Evolutionary conservation across 1,140 invertebrate species (phyloP), one percentile per base, ranked within the genome.

Genomic region (Tetramorium parvispinum): DNA sequence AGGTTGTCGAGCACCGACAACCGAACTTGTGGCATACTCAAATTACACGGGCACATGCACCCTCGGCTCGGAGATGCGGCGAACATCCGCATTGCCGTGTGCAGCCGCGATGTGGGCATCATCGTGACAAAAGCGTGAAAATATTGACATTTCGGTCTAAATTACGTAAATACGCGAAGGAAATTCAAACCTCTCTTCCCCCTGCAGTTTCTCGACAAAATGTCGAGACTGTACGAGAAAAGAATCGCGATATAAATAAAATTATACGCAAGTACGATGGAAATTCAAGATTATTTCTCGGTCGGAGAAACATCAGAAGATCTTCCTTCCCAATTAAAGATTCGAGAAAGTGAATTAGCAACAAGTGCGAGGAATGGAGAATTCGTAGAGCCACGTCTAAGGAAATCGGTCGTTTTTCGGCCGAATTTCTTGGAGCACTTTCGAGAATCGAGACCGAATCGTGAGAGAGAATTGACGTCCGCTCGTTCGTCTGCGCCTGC

Each of bases 51-150:
- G 16, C 57, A 49, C 76, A 21, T 68, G 61, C 27, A 68, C 53
- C 13, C 8, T 40, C 32, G 21, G 43, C n/a, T 10, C n/a, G 53
- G 75, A 63, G 5, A 51, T 24, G 46, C 43, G n/a, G 16, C 18
- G 51, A 37, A 75, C 18, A 85, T 53, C 87, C 81, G 87, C 87
- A 85, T 37, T 88, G 79, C 53, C 73, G 65, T 71, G 43, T 81
- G 61, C 18, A 24, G 40, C 5, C 27, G 27, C 5, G 43, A 21
- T 43, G 43, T 16, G 13, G 24, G 8, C 40, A 71, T 82, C 18
- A n/a, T 13, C n/a, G 8, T 13, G 46, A 37, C 13, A 43, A 55
- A 81, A 53, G 49, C 49, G 24, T 16, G 78, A 66, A 40, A 32
- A 70, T 53, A 24, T 55, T 21, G 51, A 55, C 51, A 21, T 27